These are phyloP conservation scores for Ganaspis brasiliensis DNA, from an alignment of 2,888 invertebrate genomes.

Conservation along the genomic window DNA sequence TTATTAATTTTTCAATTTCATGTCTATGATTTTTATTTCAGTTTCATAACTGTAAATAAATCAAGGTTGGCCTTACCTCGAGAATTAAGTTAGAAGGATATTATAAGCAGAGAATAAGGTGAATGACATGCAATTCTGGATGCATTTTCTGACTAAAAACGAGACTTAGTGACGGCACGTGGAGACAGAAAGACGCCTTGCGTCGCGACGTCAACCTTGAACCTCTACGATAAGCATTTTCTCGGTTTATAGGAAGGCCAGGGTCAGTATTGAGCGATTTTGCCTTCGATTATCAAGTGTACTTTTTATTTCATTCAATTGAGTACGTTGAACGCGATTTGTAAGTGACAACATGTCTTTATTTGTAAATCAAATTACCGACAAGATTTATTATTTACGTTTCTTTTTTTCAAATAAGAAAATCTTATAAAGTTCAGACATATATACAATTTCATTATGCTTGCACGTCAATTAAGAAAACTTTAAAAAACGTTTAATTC, in stretches of 20 bases:
- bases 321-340: slow-evolving; percentile 19
- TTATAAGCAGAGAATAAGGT: slow-evolving; percentile 37
- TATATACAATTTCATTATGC: too few species aligned
- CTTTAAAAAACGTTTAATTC: too few species aligned
- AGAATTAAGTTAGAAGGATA: slow-evolving; percentile 10
- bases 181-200: slow-evolving; percentile 71
- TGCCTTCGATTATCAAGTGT: slow-evolving; percentile 59
- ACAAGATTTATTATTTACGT: too few species aligned
- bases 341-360: not conserved
- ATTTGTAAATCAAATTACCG: too few species aligned
- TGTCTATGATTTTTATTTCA: not conserved
- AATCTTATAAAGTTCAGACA: too few species aligned
- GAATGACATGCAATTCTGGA: slow-evolving; percentile 53
- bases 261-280: slow-evolving; percentile 64
- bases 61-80: not conserved
- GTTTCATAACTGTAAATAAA: not conserved
- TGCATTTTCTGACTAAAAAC: slow-evolving; percentile 50
- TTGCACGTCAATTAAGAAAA: too few species aligned
- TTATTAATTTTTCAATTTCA: not conserved
- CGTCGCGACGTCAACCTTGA: slow-evolving; percentile 74
- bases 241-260: slow-evolving; percentile 72
- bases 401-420: too few species aligned
- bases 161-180: slow-evolving; percentile 59
- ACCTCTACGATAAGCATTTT: slow-evolving; percentile 66
- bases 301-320: not conserved